Evolutionary conservation across 1,140 invertebrate species (phyloP).

Genomic region (Antheraea mylitta): DNA sequence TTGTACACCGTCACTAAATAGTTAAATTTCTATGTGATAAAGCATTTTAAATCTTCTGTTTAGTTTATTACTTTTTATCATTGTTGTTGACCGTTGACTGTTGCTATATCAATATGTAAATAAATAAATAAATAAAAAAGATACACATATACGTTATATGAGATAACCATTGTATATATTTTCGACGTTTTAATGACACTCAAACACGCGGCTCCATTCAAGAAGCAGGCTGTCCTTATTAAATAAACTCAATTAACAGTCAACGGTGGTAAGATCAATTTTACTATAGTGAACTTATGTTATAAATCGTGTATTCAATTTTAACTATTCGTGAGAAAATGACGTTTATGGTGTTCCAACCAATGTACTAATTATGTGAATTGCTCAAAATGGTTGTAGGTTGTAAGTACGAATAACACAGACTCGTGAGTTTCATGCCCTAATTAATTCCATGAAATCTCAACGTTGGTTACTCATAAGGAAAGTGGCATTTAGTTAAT

Average conservation of each 20-base stretch:
- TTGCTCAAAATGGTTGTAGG: conserved; percentile 1
- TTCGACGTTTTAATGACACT: no score
- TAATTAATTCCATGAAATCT: neutral
- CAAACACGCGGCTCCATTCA: no score
- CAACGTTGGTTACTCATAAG: neutral
- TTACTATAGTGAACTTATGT: neutral
- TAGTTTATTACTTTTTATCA: no score
- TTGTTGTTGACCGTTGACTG: no score
- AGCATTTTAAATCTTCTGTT: no score
- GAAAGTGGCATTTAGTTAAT: conserved; percentile 3
- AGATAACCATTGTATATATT: no score
- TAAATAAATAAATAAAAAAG: no score
- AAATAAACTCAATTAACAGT: neutral
- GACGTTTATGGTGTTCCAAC: neutral
- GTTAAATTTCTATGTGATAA: no score
- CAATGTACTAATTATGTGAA: neutral
- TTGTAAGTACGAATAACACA: neutral
- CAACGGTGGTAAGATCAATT: neutral
- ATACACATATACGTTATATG: no score
- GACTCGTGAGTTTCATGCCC: neutral
- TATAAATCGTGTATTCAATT: neutral
- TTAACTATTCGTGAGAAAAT: neutral
- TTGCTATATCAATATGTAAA: no score
- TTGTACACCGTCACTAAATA: no score
- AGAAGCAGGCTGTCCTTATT: neutral